Evolutionary conservation across 92 coral and sea anemone genomes (phyloP), one percentile per base, ranked within the genome.

Genomic region (Muricea muricata): DNA sequence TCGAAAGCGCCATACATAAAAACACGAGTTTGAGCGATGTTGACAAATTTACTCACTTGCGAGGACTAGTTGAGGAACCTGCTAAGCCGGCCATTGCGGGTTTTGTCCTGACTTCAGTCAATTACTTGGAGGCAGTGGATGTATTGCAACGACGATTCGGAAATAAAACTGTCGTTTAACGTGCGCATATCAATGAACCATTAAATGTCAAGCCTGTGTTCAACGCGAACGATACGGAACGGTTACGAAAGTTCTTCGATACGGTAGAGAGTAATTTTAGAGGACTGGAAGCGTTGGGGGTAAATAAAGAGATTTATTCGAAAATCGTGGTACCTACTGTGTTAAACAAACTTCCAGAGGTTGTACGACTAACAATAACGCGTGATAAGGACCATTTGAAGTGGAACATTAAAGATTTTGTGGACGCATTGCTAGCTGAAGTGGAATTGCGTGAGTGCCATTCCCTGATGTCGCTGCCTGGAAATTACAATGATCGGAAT

Each of bases 371-470:
- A 32, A 86, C 88, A 1, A 90, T 90, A 65, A 86, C 88, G 8
- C 48, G 88, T 24, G 88, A 89, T 25, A 47, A 74, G 20, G 69
- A 66, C 13, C 80, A 85, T 63, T 24, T 80, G 65, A 39, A 65
- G 61, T 90, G 90, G 90, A 14, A 80, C 1, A 30, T 81, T 54
- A 74, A 81, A 3, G 87, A 85, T 46, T 41, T 89, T 76, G 10
- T 67, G 74, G 63, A 86, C 14, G 83, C 70, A 23, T 52, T 90
- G 70, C 30, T 68, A 20, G 77, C 66, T 34, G 90, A 90, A 57
- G 87, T 90, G 11, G 90, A 90, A 66, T 72, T 86, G 75, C 77
- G 93, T 35, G 93, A 90, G 72, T 83, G 87, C 14, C 90, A 86
- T 21, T 66, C 72, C n/a, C 13, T 78, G 84, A 50, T 65, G 61